Evolutionary conservation across 2,797 vertebrate species (phyloP).

Genomic region (Sebastes taczanowskii): DNA sequence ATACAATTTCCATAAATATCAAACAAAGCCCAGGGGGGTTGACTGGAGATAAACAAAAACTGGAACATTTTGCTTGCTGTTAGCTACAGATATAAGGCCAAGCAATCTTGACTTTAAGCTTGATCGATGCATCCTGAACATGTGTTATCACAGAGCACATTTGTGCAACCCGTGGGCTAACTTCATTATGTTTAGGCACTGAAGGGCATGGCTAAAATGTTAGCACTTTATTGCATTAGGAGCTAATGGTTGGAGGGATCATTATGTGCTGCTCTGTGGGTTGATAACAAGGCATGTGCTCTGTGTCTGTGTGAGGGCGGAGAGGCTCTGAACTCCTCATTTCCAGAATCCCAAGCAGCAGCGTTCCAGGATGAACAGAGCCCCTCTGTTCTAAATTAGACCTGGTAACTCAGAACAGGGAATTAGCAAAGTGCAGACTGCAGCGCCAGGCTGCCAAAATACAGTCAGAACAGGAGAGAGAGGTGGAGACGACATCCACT

Average conservation of each 20-base stretch:
- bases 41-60: constrained; percentile 44
- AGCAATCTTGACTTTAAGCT: constrained; percentile 41
- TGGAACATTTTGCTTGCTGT: constrained; percentile 31
- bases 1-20: constrained; percentile 60
- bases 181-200: constrained; percentile 68
- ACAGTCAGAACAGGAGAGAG: constrained; percentile 27
- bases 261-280: constrained; percentile 75
- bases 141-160: constrained; percentile 58
- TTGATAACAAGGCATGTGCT: constrained; percentile 79
- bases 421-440: constrained; percentile 62
- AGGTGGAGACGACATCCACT: constrained; percentile 25
- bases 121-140: constrained; percentile 58
- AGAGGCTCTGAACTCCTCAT: constrained; percentile 73
- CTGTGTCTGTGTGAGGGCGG: constrained; percentile 72
- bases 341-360: constrained; percentile 77
- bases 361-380: constrained; percentile 74
- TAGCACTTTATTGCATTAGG: constrained; percentile 76
- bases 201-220: constrained; percentile 73
- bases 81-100: constrained; percentile 34
- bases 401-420: constrained; percentile 57
- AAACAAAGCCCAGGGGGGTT: constrained; percentile 29
- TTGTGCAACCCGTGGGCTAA: constrained; percentile 66
- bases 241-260: constrained; percentile 74
- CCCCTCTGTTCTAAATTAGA: constrained; percentile 78
- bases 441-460: constrained; percentile 34